A percentile compares a stretch with the other conserved stretches of the same genome.
phyloP scores from a whole-genome alignment of 2,797 vertebrate genomes.

The Typhlichthys subterraneus region DNA sequence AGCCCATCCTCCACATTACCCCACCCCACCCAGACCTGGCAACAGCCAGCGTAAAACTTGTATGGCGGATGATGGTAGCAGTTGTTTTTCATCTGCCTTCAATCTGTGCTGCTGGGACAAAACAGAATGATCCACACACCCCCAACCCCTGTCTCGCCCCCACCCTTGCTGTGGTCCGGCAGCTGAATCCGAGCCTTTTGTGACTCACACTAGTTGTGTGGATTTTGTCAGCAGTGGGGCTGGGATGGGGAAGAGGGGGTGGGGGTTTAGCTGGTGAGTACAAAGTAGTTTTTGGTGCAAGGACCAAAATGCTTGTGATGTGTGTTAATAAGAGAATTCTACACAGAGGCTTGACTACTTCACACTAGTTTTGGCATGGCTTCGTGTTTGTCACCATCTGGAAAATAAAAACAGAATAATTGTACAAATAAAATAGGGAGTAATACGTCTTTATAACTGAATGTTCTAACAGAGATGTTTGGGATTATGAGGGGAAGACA shows the following conservation, averaged over 20 bases:
- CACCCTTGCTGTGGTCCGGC: slow-evolving; percentile 49
- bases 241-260: slow-evolving; percentile 5
- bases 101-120: slow-evolving; percentile 67
- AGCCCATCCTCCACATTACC: slow-evolving; percentile 21
- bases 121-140: slow-evolving; percentile 65
- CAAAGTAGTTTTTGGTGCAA: slow-evolving; percentile 31
- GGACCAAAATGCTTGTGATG: background rate
- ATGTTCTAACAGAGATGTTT: slow-evolving; percentile 45
- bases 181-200: slow-evolving; percentile 76
- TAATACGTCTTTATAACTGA: slow-evolving; percentile 26
- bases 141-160: slow-evolving; percentile 36
- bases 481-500: slow-evolving; percentile 52
- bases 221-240: slow-evolving; percentile 72
- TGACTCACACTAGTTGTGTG: slow-evolving; percentile 74
- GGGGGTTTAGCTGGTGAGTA: background rate
- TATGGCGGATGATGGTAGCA: slow-evolving; percentile 28
- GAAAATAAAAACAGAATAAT: no score
- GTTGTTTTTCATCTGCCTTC: slow-evolving; percentile 72
- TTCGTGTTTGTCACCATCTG: background rate
- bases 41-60: slow-evolving; percentile 68
- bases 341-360: background rate
- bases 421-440: no score
- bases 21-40: slow-evolving; percentile 42
- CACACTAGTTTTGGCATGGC: no score
- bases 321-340: background rate